Conservation (phyloP, 2,797 vertebrate genomes). For the Hipposideros larvatus region DNA sequence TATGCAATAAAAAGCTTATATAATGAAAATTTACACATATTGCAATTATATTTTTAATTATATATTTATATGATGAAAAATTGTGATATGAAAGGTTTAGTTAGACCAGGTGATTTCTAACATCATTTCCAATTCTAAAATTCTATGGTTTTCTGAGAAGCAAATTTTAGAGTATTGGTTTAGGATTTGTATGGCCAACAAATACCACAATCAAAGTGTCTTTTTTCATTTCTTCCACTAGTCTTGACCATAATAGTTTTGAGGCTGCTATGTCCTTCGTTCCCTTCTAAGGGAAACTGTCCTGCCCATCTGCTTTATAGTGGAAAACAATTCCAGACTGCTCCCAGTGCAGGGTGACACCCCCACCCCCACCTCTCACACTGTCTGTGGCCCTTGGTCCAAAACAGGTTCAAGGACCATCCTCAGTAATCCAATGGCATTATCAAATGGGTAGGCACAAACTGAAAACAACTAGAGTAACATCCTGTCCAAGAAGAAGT, state of each 20-base stretch:
- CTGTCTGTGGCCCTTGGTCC: not conserved
- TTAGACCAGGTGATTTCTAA: slow-evolving; percentile 15
- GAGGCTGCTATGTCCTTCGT: not conserved
- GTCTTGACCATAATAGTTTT: not conserved
- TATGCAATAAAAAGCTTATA: not conserved
- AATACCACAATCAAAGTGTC: not conserved
- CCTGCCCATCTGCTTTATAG: not conserved
- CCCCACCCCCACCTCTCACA: not conserved
- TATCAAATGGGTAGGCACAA: not conserved
- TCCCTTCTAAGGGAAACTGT: not conserved
- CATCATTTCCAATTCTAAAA: slow-evolving; percentile 42
- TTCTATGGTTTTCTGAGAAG: not conserved
- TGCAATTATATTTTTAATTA: not conserved
- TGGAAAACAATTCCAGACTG: not conserved
- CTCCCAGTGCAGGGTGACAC: not conserved
- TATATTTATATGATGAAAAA: not conserved
- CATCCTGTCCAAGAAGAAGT: not conserved
- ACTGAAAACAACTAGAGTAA: slow-evolving; percentile 16
- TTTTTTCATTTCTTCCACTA: not conserved
- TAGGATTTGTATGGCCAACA: not conserved
- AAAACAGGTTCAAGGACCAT: not conserved
- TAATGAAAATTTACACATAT: not conserved
- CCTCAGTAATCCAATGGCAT: not conserved
- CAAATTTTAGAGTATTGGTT: not conserved
- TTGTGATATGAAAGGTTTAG: not conserved